These are phyloP conservation scores for Cottus gobio DNA, from an alignment of 2,113 vertebrate genomes.

Conservation along the genomic window DNA sequence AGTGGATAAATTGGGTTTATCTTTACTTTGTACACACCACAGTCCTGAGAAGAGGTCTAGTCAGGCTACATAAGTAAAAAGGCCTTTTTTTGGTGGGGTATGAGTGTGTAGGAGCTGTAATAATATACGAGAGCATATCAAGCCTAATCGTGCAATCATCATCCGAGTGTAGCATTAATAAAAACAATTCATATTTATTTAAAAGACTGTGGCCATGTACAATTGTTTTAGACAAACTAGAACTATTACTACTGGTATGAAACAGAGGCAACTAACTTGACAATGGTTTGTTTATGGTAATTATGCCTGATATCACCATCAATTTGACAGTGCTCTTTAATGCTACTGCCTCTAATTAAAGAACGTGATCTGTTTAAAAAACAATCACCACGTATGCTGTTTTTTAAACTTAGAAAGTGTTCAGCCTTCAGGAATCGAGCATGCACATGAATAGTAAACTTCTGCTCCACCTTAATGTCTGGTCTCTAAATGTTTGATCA, in stretches of 20 bases:
- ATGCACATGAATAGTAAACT: conserved; percentile 44
- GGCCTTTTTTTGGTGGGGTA: neutral
- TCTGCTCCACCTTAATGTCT: conserved; percentile 20
- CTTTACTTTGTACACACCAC: neutral
- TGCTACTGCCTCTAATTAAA: conserved; percentile 11
- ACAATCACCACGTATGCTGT: neutral
- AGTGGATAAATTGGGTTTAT: neutral
- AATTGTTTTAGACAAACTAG: neutral
- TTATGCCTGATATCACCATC: neutral
- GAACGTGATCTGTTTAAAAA: conserved; percentile 20
- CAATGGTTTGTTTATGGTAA: conserved; percentile 19
- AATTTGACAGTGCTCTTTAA: conserved; percentile 25
- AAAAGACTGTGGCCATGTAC: neutral
- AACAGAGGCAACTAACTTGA: neutral
- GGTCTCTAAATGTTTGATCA: conserved; percentile 58
- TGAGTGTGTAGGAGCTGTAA: neutral
- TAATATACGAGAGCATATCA: neutral
- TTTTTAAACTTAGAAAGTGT: conserved; percentile 8
- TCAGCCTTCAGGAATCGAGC: conserved; percentile 3
- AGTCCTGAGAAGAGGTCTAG: neutral
- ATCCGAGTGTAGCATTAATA: no score
- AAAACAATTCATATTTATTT: neutral
- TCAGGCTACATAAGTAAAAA: neutral
- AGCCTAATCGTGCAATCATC: neutral
- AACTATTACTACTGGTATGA: neutral